A percentile compares a stretch with the other conserved stretches of the same genome.
Conservation (phyloP, 2,113 vertebrate species). For the Stercorarius parasiticus region DNA sequence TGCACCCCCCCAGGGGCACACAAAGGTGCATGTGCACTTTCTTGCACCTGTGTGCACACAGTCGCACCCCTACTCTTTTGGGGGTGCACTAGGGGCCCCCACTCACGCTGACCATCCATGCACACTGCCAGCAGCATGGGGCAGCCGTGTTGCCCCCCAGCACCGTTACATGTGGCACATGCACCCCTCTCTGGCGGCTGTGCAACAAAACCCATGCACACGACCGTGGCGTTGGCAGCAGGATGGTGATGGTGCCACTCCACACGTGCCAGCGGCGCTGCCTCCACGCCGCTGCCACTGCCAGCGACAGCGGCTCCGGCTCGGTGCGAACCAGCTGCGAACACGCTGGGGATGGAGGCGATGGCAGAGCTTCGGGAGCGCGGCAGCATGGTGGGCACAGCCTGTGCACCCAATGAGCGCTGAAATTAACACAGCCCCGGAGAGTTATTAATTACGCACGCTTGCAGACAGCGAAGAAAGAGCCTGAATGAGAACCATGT, state of each 20-base stretch:
- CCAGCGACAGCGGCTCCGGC: neutral
- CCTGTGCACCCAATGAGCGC: neutral
- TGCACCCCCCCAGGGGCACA: neutral
- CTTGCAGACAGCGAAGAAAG: neutral
- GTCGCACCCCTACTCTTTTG: neutral
- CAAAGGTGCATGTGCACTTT: fast-evolving
- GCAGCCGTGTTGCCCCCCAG: fast-evolving
- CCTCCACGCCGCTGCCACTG: neutral
- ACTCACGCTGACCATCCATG: fast-evolving
- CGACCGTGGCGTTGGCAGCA: neutral
- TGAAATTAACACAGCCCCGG: neutral
- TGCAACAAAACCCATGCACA: fast-evolving
- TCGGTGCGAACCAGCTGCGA: neutral
- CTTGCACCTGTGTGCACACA: neutral
- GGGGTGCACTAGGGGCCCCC: neutral
- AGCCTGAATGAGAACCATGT: slow-evolving; percentile 5
- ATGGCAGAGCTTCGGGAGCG: neutral
- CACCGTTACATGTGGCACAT: fast-evolving
- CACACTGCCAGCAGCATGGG: neutral
- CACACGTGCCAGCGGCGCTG: neutral
- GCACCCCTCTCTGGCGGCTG: neutral
- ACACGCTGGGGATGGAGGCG: neutral
- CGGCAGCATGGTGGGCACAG: neutral
- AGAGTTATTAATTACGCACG: neutral
- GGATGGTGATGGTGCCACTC: neutral